Evolutionary conservation across 2,888 invertebrate species (phyloP).

Genomic region (Pyrgus malvae): DNA sequence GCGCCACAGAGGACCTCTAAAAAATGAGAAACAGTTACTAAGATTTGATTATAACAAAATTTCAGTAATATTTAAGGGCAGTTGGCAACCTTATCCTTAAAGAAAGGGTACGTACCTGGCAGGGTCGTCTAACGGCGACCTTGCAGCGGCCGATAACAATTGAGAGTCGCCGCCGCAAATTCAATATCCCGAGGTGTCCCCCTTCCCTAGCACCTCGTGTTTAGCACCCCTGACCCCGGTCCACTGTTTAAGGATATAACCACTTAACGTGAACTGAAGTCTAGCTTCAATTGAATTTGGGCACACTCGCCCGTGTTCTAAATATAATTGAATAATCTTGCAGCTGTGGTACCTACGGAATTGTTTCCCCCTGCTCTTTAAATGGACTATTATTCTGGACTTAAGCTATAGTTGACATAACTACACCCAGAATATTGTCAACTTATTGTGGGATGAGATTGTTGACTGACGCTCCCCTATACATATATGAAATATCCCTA

Average conservation of each 20-base stretch:
- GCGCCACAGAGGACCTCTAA: no score
- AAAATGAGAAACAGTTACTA: no score
- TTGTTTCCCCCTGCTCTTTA: conserved; percentile 4
- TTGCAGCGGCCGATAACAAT: conserved; percentile 78
- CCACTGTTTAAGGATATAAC: conserved; percentile 69
- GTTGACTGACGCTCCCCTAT: no score
- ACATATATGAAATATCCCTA: no score
- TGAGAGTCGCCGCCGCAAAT: conserved; percentile 73
- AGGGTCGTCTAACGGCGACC: conserved; percentile 62
- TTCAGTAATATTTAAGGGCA: background rate
- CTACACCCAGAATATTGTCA: no score
- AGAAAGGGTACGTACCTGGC: conserved; percentile 74
- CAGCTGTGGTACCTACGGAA: conserved; percentile 13
- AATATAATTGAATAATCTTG: conserved; percentile 44
- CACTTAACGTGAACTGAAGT: conserved; percentile 77
- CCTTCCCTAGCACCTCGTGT: conserved; percentile 54
- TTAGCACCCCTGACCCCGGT: conserved; percentile 64
- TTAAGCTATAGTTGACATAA: background rate
- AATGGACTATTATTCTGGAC: background rate
- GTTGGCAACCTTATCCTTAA: conserved; percentile 58
- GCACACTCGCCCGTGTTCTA: conserved; percentile 52
- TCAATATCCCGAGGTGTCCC: conserved; percentile 78
- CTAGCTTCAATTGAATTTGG: conserved; percentile 74
- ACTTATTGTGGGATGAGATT: no score
- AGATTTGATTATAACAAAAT: no score